Evolutionary conservation across 2,113 vertebrate genomes (phyloP).

Genomic region (Vulpes lagopus): DNA sequence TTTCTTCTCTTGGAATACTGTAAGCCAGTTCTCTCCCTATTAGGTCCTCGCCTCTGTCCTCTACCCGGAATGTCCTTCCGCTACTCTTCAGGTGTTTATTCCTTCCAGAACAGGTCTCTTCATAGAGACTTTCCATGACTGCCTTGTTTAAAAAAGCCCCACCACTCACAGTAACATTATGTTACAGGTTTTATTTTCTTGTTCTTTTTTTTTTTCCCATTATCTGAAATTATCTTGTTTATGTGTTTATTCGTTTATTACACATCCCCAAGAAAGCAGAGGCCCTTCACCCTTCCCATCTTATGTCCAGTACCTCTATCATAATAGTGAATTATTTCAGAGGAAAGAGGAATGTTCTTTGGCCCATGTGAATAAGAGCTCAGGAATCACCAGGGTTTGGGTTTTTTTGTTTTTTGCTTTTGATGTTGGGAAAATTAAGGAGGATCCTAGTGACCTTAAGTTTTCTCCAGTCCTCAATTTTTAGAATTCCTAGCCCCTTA

Average conservation of each 20-base stretch:
- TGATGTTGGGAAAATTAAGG: conserved; percentile 6
- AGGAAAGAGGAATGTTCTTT: not conserved
- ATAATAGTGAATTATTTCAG: not conserved
- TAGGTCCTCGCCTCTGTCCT: not conserved
- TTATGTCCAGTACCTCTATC: not conserved
- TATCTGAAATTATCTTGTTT: not conserved
- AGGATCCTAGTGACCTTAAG: not conserved
- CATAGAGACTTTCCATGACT: not conserved
- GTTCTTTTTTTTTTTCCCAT: not conserved
- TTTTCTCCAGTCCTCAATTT: not conserved
- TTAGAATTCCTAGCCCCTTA: not conserved
- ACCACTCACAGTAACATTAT: not conserved
- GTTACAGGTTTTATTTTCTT: not conserved
- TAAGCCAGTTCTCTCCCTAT: not conserved
- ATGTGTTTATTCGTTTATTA: not conserved
- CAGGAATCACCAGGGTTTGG: not conserved
- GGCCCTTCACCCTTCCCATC: not conserved
- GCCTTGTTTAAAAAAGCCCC: not conserved
- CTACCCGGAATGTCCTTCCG: not conserved
- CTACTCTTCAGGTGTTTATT: not conserved
- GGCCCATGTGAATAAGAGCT: not conserved
- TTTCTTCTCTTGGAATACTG: not conserved
- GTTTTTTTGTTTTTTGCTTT: not conserved
- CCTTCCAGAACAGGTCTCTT: not conserved
- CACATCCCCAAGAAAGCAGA: not conserved